These are phyloP conservation scores for Drosophila anceps DNA, from an alignment of 2,888 invertebrate species.

Conservation along the genomic window DNA sequence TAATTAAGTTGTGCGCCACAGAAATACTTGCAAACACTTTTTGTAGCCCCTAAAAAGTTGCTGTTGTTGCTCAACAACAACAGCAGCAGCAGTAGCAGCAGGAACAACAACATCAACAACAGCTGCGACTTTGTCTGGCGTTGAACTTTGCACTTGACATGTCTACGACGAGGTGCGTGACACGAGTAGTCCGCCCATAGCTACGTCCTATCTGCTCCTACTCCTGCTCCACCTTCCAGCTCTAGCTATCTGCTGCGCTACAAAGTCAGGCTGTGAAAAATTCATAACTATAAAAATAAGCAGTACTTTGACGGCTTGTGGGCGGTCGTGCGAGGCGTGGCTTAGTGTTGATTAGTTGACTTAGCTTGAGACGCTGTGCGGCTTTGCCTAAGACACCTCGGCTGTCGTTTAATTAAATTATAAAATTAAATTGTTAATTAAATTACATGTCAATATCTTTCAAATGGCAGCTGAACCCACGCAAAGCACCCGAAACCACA, in stretches of 20 bases:
- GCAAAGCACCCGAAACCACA: neutral
- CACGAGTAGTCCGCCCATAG: slow-evolving; percentile 7
- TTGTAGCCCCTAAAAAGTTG: slow-evolving; percentile 31
- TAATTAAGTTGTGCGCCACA: slow-evolving; percentile 64
- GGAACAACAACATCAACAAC: slow-evolving; percentile 23
- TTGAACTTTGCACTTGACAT: slow-evolving; percentile 47
- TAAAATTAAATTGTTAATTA: slow-evolving; percentile 54
- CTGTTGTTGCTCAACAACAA: slow-evolving; percentile 15
- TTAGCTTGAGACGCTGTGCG: slow-evolving; percentile 23
- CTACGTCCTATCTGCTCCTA: neutral
- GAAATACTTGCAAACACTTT: slow-evolving; percentile 42
- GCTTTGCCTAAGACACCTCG: slow-evolving; percentile 9
- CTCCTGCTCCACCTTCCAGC: neutral
- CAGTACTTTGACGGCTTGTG: neutral
- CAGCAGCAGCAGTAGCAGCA: slow-evolving; percentile 24
- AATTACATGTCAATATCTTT: slow-evolving; percentile 56
- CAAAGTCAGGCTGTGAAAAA: slow-evolving; percentile 40
- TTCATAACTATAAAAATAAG: slow-evolving; percentile 38
- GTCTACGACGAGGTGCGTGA: slow-evolving; percentile 31
- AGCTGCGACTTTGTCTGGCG: slow-evolving; percentile 31
- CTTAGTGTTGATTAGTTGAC: slow-evolving; percentile 41
- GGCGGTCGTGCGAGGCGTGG: neutral
- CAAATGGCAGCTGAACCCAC: slow-evolving; percentile 18
- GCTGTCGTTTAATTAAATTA: slow-evolving; percentile 55
- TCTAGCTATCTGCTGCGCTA: neutral